These are phyloP conservation scores for Umimayanthus kanabou DNA, from an alignment of 92 coral and sea anemone genomes.

Conservation along the genomic window DNA sequence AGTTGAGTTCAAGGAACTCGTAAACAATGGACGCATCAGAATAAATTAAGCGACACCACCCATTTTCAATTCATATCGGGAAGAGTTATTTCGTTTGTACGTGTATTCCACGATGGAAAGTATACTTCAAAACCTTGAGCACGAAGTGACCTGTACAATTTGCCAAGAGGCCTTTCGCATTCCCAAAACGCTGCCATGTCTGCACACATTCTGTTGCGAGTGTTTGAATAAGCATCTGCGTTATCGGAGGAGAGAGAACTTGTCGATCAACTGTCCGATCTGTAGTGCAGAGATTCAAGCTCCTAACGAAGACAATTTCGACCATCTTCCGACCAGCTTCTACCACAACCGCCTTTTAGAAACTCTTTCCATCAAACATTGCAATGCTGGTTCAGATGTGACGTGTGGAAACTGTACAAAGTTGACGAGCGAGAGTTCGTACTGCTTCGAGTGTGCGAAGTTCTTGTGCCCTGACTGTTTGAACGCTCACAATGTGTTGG, in stretches of 20 bases:
- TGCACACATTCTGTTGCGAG: conserved; percentile 1
- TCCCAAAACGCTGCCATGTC: no score
- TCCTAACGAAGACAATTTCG: no score
- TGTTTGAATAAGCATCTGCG: not conserved
- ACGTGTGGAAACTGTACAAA: not conserved
- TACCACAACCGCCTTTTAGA: no score
- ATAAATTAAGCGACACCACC: no score
- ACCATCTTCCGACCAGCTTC: no score
- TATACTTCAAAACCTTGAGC: not conserved
- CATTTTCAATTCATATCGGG: no score
- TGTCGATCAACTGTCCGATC: conserved; percentile 5
- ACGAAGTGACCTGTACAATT: conserved; percentile 15
- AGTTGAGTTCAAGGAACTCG: no score
- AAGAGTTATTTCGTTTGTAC: no score
- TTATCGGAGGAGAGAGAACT: not conserved
- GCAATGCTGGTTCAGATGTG: not conserved
- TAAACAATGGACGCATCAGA: no score
- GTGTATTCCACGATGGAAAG: not conserved
- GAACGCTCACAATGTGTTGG: not conserved
- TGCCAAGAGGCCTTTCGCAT: no score
- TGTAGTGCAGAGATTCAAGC: not conserved
- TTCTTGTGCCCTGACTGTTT: not conserved
- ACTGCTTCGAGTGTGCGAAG: no score
- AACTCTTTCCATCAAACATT: not conserved
- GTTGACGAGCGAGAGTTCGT: no score